Conservation (phyloP, 2,113 vertebrate species). For the Chlamydotis undulata region DNA sequence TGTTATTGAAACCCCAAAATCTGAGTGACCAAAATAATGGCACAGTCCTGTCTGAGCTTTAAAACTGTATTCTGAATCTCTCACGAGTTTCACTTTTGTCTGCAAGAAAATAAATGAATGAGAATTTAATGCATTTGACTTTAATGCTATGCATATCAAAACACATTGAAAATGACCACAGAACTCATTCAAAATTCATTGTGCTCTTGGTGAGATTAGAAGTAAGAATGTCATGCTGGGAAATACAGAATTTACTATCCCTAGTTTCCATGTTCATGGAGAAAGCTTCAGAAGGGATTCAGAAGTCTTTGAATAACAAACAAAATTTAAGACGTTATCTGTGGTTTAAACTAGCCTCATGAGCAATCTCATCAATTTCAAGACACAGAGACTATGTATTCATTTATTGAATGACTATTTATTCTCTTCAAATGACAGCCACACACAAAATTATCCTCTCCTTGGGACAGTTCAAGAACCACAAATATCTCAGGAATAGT, state of each 20-base stretch:
- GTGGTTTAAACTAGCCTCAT: not conserved
- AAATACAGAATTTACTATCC: not conserved
- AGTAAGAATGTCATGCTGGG: not conserved
- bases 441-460: not conserved
- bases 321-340: not conserved
- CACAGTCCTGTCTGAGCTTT: conserved; percentile 84
- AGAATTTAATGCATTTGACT: not conserved
- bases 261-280: not conserved
- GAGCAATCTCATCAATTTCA: not conserved
- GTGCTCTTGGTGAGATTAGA: not conserved
- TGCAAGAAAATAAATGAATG: conserved; percentile 51
- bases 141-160: not conserved
- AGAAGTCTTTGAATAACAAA: not conserved
- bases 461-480: not conserved
- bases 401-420: not conserved
- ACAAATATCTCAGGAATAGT: not conserved
- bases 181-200: not conserved
- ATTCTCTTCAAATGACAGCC: not conserved
- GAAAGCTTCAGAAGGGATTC: not conserved
- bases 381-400: not conserved
- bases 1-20: conserved; percentile 79
- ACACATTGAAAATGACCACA: not conserved
- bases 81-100: conserved; percentile 86
- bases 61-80: conserved; percentile 84
- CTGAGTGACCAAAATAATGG: conserved; percentile 79